Percentiles rank a stretch among this genome's conserved stretches.
phyloP scores from a whole-genome alignment of 2,888 invertebrate species.

The Sepioteuthis lessoniana region DNA sequence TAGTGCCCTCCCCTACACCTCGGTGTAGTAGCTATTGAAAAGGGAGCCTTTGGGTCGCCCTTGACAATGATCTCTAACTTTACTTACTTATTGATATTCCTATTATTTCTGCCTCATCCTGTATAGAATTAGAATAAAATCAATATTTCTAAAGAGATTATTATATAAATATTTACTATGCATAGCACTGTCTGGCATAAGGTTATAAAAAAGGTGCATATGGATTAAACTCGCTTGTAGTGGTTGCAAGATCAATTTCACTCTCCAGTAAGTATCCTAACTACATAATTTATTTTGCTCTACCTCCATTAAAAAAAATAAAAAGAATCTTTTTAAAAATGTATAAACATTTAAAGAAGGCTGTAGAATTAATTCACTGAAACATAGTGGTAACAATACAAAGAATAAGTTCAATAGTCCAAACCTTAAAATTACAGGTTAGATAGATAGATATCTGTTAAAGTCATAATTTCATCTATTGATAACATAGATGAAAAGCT shows the following conservation, averaged over 20 bases:
- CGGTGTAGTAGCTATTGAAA: too few species aligned
- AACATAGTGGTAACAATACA: not conserved
- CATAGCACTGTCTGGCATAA: too few species aligned
- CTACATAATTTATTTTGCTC: not conserved
- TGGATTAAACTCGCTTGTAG: not conserved
- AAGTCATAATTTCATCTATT: not conserved
- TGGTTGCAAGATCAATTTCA: not conserved
- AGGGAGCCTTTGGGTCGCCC: too few species aligned
- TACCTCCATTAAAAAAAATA: not conserved
- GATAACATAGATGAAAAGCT: not conserved
- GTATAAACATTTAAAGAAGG: not conserved
- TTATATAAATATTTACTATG: too few species aligned
- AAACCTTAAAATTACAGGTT: not conserved
- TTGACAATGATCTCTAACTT: too few species aligned
- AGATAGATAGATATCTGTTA: not conserved
- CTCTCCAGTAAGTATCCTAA: not conserved
- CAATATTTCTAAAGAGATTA: too few species aligned
- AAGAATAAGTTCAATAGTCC: not conserved
- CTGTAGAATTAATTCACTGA: not conserved
- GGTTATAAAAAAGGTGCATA: not conserved
- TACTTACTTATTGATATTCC: too few species aligned
- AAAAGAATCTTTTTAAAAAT: not conserved
- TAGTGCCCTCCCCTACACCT: too few species aligned
- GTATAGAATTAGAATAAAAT: too few species aligned
- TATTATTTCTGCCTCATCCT: too few species aligned